phyloP scores from a whole-genome alignment of 2,113 vertebrate species.

The Craseonycteris thonglongyai region DNA sequence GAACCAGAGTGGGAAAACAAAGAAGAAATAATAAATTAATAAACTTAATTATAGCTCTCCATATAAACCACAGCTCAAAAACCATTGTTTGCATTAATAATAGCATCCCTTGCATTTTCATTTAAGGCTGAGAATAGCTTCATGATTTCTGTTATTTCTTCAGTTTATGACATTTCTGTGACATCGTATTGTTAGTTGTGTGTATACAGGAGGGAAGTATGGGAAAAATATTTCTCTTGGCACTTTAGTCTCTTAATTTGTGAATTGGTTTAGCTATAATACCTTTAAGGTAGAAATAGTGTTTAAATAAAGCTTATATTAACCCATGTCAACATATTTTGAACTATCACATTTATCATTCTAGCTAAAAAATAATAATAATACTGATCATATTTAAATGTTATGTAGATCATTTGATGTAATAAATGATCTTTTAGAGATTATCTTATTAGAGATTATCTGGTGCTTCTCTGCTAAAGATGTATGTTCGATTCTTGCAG shows the following conservation, averaged over 20 bases:
- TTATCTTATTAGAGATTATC: not conserved
- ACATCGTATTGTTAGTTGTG: not conserved
- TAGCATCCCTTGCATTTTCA: not conserved
- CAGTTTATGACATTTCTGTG: not conserved
- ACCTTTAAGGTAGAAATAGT: not conserved
- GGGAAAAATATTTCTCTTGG: not conserved
- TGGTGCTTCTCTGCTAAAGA: not conserved
- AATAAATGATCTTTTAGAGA: not conserved
- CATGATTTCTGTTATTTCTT: not conserved
- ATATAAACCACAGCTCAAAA: not conserved
- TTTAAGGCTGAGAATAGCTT: not conserved
- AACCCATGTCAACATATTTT: too few relatives aligned
- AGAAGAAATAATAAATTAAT: not conserved
- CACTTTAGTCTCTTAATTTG: not conserved
- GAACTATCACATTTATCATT: not conserved
- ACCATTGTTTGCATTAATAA: not conserved
- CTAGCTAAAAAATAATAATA: not conserved
- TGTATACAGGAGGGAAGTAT: too few relatives aligned
- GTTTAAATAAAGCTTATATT: not conserved
- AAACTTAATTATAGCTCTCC: not conserved
- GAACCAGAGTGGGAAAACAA: not conserved
- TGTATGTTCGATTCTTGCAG: not conserved
- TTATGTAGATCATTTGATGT: not conserved
- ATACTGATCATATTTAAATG: not conserved
- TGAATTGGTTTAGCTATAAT: not conserved